Evolutionary conservation across 2,888 invertebrate genomes (phyloP).

Genomic region (Cataglyphis rosenhaueri): DNA sequence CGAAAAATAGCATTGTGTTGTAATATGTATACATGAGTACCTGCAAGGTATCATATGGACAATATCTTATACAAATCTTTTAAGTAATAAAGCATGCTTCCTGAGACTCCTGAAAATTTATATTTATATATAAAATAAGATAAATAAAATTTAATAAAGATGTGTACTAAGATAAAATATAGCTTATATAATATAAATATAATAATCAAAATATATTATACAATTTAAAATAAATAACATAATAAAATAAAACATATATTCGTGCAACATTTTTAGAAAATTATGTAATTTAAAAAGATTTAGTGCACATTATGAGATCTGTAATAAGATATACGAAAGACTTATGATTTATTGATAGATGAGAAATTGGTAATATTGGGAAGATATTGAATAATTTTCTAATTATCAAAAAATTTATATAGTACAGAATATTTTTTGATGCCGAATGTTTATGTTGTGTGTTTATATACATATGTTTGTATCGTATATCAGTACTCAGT

Average conservation of each 20-base stretch:
- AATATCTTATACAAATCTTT: background rate
- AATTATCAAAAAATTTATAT: background rate
- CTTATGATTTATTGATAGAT: background rate
- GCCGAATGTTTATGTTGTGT: background rate
- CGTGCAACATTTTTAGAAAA: background rate
- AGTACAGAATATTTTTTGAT: background rate
- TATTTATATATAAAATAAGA: background rate
- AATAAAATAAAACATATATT: background rate
- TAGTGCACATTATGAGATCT: background rate
- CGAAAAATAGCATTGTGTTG: conserved; percentile 55
- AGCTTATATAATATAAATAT: background rate
- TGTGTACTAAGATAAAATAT: no score
- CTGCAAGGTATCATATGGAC: background rate
- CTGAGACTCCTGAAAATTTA: background rate
- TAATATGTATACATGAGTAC: conserved; percentile 49
- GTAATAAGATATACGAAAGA: background rate
- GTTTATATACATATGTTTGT: background rate
- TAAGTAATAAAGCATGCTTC: background rate
- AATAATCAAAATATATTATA: background rate
- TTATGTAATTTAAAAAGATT: background rate
- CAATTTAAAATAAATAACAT: background rate
- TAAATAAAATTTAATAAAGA: background rate
- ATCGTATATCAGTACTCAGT: background rate
- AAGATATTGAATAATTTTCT: conserved; percentile 10
- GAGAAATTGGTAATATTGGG: background rate